Base-by-base conservation (phyloP, 1,140 invertebrate genomes). In the Samia ricini region DNA sequence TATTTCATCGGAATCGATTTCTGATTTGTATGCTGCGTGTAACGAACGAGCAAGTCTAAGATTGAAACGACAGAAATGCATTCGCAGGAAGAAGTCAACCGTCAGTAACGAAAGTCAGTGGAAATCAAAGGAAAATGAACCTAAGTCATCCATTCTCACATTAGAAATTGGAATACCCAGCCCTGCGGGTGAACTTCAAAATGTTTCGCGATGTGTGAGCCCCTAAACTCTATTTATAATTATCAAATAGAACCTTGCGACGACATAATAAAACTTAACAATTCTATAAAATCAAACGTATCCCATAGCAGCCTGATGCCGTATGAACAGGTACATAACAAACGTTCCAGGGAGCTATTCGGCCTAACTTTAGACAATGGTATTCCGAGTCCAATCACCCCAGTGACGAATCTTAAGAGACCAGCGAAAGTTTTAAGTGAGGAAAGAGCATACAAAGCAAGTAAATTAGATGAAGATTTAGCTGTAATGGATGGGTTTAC, bases 351-450 rank as follows among this genome's bases (percentile, higher is more conserved):
- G 72, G 82, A 88, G 63, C 61, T 86, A 7, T 90, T 88, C 67
- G 85, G 85, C 7, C 66, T 90, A 15, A 88, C 79, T 21, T 64
- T 86, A 61, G 85, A 88, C 66, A 87, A 83, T 68, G 88, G 85
- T 2, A 88, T 90, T 36, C 85, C 88, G 4, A 90, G 88, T 68
- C 88, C 85, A 3, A 88, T 88, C 5, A 88, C 85, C 3, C 88
- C 85, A 19, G 72, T 85, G 0, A 70, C 78, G 6, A 86, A 81
- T 59, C 72, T 88, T 0, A 90, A 90, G 69, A 58, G 88, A 60
- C 63, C 83, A 3, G 85, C 83, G 20, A 85, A 85, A 59, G 77
- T 80, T 8, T 61, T 88, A 1, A 90, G 88, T 61, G 86, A 89
- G 64, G 88, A 88, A 61, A 71, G 88, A 68, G 85, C 81, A 4